phyloP scores from a whole-genome alignment of 2,888 invertebrate genomes.

The Isoperla grammatica region DNA sequence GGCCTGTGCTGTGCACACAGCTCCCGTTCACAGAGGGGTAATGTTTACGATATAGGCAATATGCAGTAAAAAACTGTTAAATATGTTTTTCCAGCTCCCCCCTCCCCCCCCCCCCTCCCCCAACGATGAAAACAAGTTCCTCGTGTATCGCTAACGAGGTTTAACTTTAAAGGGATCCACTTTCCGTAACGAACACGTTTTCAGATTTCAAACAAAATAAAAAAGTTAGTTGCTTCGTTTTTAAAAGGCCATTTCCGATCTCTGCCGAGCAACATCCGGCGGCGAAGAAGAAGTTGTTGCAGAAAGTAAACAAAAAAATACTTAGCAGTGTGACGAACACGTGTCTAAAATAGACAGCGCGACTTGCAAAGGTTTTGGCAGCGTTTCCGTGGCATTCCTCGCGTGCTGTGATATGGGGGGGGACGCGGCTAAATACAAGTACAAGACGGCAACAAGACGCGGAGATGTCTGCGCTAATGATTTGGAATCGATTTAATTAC shows the following conservation, averaged over 20 bases:
- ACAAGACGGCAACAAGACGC: no score
- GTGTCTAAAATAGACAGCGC: neutral
- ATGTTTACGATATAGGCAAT: no score
- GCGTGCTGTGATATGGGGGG: neutral
- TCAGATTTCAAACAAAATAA: slow-evolving; percentile 16
- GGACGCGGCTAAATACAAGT: no score
- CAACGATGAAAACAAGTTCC: slow-evolving; percentile 1
- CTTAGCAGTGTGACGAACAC: slow-evolving; percentile 10
- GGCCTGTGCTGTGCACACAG: no score
- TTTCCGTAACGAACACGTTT: slow-evolving; percentile 13
- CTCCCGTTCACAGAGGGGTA: no score
- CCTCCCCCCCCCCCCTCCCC: neutral
- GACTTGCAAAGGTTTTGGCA: neutral
- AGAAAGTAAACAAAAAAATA: slow-evolving; percentile 7
- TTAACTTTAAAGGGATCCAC: slow-evolving; percentile 8
- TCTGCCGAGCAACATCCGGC: slow-evolving; percentile 10
- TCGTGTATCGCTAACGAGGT: slow-evolving; percentile 7
- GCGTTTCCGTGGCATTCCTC: neutral
- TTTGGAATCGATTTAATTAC: no score
- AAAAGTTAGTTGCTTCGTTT: neutral
- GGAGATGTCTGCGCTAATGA: no score
- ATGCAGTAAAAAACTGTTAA: no score
- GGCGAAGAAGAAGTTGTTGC: neutral
- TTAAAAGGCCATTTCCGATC: slow-evolving; percentile 26
- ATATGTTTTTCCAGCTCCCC: no score